Evolutionary conservation across 2,113 vertebrate genomes (phyloP).

Genomic region (Chrysemys picta): DNA sequence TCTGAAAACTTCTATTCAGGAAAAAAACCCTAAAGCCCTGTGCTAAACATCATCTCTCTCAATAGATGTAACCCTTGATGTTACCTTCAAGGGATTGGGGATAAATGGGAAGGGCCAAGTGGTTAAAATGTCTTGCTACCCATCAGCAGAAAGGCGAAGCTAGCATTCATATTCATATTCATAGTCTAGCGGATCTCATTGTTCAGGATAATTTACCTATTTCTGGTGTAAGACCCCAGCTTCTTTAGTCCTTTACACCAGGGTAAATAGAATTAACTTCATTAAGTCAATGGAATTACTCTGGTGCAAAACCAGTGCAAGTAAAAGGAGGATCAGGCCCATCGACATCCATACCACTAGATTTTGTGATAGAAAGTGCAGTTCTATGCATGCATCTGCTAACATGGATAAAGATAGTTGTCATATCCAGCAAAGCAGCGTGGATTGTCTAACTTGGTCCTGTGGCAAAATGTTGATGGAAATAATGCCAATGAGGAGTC

Average conservation of each 20-base stretch:
- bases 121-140: not conserved
- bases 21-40: not conserved
- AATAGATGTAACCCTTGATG: not conserved
- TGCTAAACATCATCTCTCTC: not conserved
- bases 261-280: not conserved
- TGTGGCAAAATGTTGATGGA: not conserved
- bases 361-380: not conserved
- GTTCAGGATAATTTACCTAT: not conserved
- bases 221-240: not conserved
- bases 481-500: not conserved
- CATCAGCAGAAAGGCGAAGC: not conserved
- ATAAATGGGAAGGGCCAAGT: not conserved
- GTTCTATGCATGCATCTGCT: accelerated
- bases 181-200: accelerated
- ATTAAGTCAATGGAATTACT: not conserved
- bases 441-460: not conserved
- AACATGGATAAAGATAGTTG: not conserved
- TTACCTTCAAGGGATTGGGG: not conserved
- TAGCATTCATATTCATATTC: accelerated
- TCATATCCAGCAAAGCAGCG: not conserved
- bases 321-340: not conserved
- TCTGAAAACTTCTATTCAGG: slow-evolving; percentile 38
- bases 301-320: not conserved
- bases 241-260: not conserved
- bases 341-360: not conserved